Evolutionary conservation across 2,113 vertebrate genomes (phyloP), one percentile per base, ranked within the genome.

Genomic region (Aythya baeri): DNA sequence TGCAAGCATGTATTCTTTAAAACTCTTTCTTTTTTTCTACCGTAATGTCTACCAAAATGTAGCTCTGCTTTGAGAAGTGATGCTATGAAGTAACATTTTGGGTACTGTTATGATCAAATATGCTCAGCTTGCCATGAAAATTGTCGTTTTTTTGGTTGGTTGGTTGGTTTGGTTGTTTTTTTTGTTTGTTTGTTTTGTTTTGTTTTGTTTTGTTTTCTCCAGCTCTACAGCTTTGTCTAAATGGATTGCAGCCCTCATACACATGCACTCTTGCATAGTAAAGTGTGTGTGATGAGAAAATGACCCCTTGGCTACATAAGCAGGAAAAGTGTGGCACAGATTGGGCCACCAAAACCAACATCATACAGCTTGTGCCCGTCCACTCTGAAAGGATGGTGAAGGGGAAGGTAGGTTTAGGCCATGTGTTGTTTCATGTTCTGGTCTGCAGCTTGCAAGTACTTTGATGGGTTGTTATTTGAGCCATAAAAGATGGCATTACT

Each of bases 181-280:
- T 6, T 29, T 16, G 23, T 41, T 32, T 38, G 38, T 38, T 49
- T 49, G 18, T 49, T 49, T 49, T 49, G 38, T 41, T 41, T 41
- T 41, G 4, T 18, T 26, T 54, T 22, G 43, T 88, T 21, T 50
- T 61, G 50, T 27, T 32, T 55, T 17, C 27, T 8, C 31, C 44
- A 76, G 26, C 20, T 79, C 54, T 27, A 66, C 18, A 15, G 13
- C 3, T 70, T 90, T 79, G 9, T 70, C 32, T 72, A 65, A 38
- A 82, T 46, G 38, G n/a, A 70, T 58, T 49, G 20, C 31, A 91
- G 41, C 25, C 38, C 84, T 81, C 21, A 66, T 6, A 68, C 1
- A 13, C 0, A 0, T 4, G 3, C 63, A 32, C 21, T 43, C 5
- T 62, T 43, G 18, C 2, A 1, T 11, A 59, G 66, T 9, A 85